Evolutionary conservation across 2,797 vertebrate genomes (phyloP).

Genomic region (Mycteria americana): DNA sequence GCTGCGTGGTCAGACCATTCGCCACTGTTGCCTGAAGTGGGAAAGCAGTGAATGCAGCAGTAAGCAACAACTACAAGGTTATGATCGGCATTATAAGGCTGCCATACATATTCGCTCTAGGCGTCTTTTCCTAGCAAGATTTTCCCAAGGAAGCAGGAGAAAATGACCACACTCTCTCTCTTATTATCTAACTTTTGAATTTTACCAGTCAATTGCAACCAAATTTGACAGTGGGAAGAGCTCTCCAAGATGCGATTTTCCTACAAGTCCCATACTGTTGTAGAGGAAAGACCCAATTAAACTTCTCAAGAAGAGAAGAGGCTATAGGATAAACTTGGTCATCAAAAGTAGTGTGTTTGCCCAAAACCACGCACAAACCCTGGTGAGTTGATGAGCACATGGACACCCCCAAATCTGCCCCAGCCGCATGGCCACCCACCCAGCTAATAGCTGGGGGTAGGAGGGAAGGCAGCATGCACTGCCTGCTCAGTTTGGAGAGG

Average conservation of each 20-base stretch:
- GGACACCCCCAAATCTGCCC: background rate
- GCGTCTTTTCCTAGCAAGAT: background rate
- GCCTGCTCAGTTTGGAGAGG: fast-evolving
- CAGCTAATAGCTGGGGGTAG: fast-evolving
- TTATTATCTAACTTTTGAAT: background rate
- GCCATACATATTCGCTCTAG: background rate
- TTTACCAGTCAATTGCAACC: background rate
- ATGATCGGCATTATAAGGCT: background rate
- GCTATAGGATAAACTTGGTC: background rate
- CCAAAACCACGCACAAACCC: fast-evolving
- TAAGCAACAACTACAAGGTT: background rate
- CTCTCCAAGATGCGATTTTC: background rate
- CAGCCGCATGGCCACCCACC: fast-evolving
- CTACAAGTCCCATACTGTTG: background rate
- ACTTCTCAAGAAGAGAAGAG: background rate
- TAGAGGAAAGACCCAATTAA: background rate
- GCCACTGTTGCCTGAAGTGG: background rate
- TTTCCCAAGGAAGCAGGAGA: background rate
- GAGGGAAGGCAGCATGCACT: background rate
- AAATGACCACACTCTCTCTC: background rate
- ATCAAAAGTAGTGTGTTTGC: background rate
- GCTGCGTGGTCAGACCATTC: fast-evolving
- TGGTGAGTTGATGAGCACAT: fast-evolving
- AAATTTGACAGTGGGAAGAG: background rate
- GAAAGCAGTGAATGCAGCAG: fast-evolving